Evolutionary conservation across 2,888 invertebrate species (phyloP).

Genomic region (Eupithecia exiguata): DNA sequence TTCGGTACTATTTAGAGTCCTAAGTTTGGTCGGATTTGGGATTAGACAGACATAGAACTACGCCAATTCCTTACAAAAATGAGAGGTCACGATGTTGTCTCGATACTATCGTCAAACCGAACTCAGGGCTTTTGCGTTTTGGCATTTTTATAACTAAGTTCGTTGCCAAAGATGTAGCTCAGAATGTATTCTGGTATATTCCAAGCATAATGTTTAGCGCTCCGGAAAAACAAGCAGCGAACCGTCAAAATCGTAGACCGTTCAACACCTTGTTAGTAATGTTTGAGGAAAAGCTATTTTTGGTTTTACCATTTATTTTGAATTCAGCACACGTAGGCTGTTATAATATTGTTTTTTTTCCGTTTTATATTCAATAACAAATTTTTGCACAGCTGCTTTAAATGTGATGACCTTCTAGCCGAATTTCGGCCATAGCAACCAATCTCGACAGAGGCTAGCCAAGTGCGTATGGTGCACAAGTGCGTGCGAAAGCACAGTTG

Average conservation of each 20-base stretch:
- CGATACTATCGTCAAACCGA: no score
- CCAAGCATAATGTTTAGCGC: conserved; percentile 6
- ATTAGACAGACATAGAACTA: no score
- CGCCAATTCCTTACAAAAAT: no score
- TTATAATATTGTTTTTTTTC: neutral
- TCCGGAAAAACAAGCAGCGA: conserved; percentile 11
- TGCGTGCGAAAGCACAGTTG: neutral
- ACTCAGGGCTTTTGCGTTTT: neutral
- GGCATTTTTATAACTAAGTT: neutral
- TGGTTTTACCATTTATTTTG: neutral
- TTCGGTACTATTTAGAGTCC: neutral
- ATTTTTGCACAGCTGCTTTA: neutral
- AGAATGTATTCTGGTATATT: neutral
- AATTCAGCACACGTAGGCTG: neutral
- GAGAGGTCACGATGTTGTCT: no score
- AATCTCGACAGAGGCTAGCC: neutral
- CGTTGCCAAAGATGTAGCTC: neutral
- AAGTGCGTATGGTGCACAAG: neutral
- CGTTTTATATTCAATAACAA: neutral
- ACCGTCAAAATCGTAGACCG: conserved; percentile 12
- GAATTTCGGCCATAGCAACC: neutral
- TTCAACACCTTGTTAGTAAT: conserved; percentile 17
- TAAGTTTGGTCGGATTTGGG: no score
- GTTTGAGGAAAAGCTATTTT: conserved; percentile 10
- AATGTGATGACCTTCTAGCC: neutral